phyloP scores from a whole-genome alignment of 1,140 invertebrate species.

The Atta cephalotes region DNA sequence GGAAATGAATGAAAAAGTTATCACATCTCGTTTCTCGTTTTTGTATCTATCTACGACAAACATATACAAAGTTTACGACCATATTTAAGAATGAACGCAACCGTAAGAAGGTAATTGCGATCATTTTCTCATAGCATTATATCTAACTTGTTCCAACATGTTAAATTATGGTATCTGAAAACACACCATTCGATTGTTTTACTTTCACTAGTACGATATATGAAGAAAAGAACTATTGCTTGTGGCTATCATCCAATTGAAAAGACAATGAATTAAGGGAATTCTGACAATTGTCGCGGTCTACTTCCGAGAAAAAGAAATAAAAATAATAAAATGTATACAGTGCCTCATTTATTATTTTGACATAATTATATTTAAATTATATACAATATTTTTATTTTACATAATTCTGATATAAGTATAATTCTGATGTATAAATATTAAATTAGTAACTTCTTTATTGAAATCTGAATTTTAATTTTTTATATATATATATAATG shows the following conservation, averaged over 20 bases:
- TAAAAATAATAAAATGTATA: neutral
- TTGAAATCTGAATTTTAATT: neutral
- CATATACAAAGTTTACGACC: neutral
- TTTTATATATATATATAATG: no score
- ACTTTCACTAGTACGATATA: slow-evolving; percentile 74
- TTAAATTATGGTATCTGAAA: slow-evolving; percentile 50
- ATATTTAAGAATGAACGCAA: neutral
- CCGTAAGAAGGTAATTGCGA: slow-evolving; percentile 1
- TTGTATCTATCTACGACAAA: slow-evolving; percentile 26
- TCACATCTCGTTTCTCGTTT: neutral
- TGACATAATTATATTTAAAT: neutral
- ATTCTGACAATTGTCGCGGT: neutral
- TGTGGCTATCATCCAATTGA: slow-evolving; percentile 33
- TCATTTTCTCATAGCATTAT: slow-evolving; percentile 1
- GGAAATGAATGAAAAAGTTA: slow-evolving; percentile 45
- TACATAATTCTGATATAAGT: neutral
- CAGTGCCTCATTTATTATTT: neutral
- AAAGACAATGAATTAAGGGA: neutral
- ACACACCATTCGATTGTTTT: slow-evolving; percentile 65
- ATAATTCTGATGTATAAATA: neutral
- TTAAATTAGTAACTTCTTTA: neutral
- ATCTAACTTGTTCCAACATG: slow-evolving; percentile 10
- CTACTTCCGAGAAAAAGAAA: slow-evolving; percentile 8
- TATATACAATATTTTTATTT: neutral
- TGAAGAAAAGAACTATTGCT: slow-evolving; percentile 43